Conservation (phyloP, 2,113 vertebrate genomes). For the Chinchilla lanigera region DNA sequence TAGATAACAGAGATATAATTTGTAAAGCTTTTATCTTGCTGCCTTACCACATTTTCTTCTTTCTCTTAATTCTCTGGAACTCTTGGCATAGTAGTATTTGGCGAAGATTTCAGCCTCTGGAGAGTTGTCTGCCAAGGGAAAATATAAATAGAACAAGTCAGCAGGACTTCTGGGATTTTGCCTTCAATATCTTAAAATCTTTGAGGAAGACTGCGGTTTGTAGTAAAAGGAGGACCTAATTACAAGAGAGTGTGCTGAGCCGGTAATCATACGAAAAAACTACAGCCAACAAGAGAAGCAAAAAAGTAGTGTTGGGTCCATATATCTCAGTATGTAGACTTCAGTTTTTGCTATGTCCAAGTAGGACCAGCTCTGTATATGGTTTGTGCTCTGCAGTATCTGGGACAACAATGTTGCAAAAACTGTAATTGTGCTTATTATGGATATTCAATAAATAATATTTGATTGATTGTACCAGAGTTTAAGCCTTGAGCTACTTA, state of each 20-base stretch:
- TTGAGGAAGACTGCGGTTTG: background rate
- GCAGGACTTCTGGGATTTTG: constrained; percentile 3
- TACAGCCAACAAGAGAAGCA: background rate
- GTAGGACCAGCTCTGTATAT: background rate
- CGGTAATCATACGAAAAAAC: background rate
- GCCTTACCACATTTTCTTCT: constrained; percentile 28
- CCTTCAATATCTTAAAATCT: constrained; percentile 9
- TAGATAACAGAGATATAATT: constrained; percentile 1
- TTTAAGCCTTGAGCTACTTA: background rate
- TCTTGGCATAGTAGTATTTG: background rate
- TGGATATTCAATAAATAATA: background rate
- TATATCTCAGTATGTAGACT: background rate
- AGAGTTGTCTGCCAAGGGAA: background rate
- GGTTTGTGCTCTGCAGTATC: background rate
- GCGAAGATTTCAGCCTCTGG: background rate
- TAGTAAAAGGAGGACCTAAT: background rate
- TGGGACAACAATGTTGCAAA: background rate
- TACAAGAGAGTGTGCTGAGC: background rate
- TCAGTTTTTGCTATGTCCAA: background rate
- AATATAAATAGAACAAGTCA: constrained; percentile 31
- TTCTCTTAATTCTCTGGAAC: background rate
- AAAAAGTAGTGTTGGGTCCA: fast-evolving
- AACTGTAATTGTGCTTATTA: background rate
- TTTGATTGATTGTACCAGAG: background rate
- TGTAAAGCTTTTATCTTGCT: constrained; percentile 3